Base-by-base conservation (phyloP, 2,113 vertebrate species). In the Orthonyx spaldingii region DNA sequence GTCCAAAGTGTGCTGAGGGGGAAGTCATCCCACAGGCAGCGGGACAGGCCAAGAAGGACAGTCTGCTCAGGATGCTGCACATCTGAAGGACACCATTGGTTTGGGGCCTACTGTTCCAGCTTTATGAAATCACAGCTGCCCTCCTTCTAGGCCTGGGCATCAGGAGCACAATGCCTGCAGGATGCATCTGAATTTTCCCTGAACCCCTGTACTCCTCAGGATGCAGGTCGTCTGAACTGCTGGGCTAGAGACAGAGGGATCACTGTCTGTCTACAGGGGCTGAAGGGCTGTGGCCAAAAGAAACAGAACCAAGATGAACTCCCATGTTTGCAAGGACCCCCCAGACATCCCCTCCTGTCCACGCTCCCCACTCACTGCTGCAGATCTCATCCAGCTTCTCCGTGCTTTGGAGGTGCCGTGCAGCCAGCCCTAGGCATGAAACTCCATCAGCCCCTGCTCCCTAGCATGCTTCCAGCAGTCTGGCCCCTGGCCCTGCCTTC, bases 281-380 rank as follows among this genome's bases (percentile, higher is more conserved):
- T 87, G 74, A 70, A 87, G 84, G n/a, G n/a, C 24, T 41, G n/a
- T 24, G 65, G 53, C 16, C 56, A 30, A 47, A 70, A 41, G n/a
- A 61, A 53, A 46, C 18, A 53, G 22, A 61, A 27, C 16, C 1
- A 5, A 69, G 55, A 55, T 70, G 19, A 70, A 17, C 10, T 52
- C 39, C 33, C 2, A 4, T 46, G 33, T 33, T 46, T 53, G 55
- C 19, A 53, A 28, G 60, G 47, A 69, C 37, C 15, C n/a, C 26
- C 18, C 72, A 60, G 46, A 52, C 12, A 39, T 32, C 11, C 19
- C 33, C 16, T 69, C 39, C 30, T 1, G 0, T 4, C 56, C 55
- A 39, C 0, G 0, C 3, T 44, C 37, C 32, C 17, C 27, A 22
- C 44, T 68, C 37, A 77, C 84, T 10, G 1, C 39, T n/a, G 19